phyloP scores from a whole-genome alignment of 2,113 vertebrate genomes.

The Colaptes auratus region DNA sequence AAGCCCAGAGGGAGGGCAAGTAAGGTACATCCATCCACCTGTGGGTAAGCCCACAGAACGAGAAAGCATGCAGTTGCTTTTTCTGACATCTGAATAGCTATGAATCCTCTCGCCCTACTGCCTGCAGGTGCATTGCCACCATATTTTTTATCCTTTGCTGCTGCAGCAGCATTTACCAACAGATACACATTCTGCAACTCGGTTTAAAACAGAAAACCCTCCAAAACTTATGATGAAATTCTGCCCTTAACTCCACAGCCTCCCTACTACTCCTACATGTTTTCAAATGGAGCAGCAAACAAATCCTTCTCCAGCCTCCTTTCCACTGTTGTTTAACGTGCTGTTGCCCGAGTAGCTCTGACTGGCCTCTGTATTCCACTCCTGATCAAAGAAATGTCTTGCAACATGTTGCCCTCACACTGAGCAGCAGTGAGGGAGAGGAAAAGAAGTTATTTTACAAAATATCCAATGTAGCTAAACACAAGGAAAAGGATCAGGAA shows the following conservation, averaged over 20 bases:
- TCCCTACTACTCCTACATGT: rapidly evolving
- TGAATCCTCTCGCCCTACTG: neutral
- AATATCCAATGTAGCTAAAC: neutral
- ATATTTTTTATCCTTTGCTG: neutral
- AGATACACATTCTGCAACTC: neutral
- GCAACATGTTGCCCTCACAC: rapidly evolving
- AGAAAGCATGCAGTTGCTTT: neutral
- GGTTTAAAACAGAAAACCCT: neutral
- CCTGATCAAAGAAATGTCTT: neutral
- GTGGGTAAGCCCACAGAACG: neutral
- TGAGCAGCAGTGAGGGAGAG: rapidly evolving
- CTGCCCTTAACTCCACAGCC: neutral
- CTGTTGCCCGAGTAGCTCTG: neutral
- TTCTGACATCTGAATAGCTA: neutral
- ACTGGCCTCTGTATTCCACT: neutral
- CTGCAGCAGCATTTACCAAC: neutral
- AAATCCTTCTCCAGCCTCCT: neutral
- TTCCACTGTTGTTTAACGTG: neutral
- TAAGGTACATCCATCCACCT: rapidly evolving
- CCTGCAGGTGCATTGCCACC: neutral
- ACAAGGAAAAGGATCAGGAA: neutral
- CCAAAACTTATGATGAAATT: neutral
- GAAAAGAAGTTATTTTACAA: neutral
- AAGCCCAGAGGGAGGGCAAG: neutral
- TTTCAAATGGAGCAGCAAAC: neutral